Percentiles rank a stretch among this genome's conserved stretches.
Conservation (phyloP, 2,888 invertebrate genomes). For the Priocnemis perturbator region DNA sequence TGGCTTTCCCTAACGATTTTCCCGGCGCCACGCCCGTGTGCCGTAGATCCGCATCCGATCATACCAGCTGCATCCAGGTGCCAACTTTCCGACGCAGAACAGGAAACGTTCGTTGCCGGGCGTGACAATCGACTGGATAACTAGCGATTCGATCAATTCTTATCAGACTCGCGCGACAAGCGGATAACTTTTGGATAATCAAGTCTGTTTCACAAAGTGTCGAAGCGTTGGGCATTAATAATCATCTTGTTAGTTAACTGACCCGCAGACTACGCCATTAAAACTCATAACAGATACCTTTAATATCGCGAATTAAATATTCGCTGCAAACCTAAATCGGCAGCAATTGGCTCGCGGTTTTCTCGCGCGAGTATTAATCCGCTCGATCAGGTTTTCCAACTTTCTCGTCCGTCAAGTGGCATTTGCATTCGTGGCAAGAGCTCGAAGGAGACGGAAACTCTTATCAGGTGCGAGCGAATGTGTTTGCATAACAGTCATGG, state of each 20-base stretch:
- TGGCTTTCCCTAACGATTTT: slow-evolving; percentile 16
- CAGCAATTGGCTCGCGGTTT: background rate
- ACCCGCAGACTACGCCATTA: no score
- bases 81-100: background rate
- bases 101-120: background rate
- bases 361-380: background rate
- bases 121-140: background rate
- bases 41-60: background rate
- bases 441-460: slow-evolving; percentile 11
- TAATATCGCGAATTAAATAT: no score
- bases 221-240: no score
- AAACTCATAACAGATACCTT: no score
- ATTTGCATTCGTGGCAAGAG: slow-evolving; percentile 23
- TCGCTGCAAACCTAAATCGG: no score
- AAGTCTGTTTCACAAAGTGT: no score
- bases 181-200: background rate
- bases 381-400: background rate
- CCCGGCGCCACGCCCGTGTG: slow-evolving; percentile 16
- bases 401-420: slow-evolving; percentile 39
- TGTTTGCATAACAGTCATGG: slow-evolving; percentile 24
- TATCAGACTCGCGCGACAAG: slow-evolving; percentile 1
- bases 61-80: background rate
- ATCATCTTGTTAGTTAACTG: no score
- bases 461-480: no score
- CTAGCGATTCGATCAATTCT: background rate